Evolutionary conservation across 2,113 vertebrate species (phyloP).

Genomic region (Carassius gibelio): DNA sequence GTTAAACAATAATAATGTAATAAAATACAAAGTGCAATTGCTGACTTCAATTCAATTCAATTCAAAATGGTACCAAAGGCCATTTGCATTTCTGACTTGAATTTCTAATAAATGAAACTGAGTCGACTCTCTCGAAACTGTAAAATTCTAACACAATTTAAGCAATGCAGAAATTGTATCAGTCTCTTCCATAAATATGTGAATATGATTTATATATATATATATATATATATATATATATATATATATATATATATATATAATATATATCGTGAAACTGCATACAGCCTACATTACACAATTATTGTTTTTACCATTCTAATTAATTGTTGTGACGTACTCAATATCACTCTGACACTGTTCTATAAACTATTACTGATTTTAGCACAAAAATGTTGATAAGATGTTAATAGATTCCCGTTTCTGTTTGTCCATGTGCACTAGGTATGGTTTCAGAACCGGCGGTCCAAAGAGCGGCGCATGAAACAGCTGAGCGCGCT

Average conservation of each 20-base stretch:
- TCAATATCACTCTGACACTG: not conserved
- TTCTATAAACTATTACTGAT: not conserved
- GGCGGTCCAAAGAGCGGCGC: conserved; percentile 94
- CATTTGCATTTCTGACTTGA: not conserved
- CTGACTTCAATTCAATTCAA: not conserved
- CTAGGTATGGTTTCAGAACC: conserved; percentile 98
- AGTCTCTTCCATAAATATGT: no score
- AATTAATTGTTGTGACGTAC: not conserved
- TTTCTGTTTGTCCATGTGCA: not conserved
- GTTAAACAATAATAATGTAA: not conserved
- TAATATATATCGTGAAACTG: not conserved
- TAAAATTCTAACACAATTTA: not conserved
- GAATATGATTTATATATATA: no score
- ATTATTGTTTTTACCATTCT: not conserved
- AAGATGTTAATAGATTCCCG: not conserved
- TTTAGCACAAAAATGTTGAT: not conserved
- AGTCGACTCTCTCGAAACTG: not conserved
- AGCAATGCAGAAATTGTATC: no score
- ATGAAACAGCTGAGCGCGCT: conserved; percentile 98
- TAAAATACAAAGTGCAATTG: not conserved
- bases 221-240: no score
- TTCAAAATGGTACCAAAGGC: not conserved
- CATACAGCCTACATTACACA: not conserved
- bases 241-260: no score
- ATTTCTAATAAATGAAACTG: not conserved